Evolutionary conservation across 2,113 vertebrate genomes (phyloP).

Genomic region (Bagarius yarrelli): DNA sequence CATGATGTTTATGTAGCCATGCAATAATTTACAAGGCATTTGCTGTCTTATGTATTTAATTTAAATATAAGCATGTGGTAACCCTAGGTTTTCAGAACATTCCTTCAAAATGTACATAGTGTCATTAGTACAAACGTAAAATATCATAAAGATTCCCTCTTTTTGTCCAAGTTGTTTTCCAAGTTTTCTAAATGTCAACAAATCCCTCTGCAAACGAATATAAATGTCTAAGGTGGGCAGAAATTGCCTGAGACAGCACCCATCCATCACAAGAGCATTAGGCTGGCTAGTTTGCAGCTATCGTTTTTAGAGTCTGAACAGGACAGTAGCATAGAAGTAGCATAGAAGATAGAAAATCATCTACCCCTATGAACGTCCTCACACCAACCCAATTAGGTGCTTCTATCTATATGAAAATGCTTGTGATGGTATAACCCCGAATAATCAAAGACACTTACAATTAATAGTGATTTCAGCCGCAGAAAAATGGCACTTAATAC

Average conservation of each 20-base stretch:
- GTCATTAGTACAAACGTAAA: not conserved
- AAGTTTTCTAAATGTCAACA: not conserved
- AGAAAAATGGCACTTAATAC: not conserved
- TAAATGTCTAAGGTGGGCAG: conserved; percentile 58
- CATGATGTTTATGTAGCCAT: no score
- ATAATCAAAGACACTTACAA: not conserved
- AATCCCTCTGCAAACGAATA: conserved; percentile 36
- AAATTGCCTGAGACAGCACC: conserved; percentile 54
- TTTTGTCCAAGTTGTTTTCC: not conserved
- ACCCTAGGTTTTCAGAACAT: no score
- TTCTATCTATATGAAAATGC: conserved; percentile 63
- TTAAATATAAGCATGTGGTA: no score
- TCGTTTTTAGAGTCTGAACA: conserved; percentile 43
- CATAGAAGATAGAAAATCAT: conserved; percentile 28
- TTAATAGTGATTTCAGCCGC: not conserved
- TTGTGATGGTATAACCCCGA: not conserved
- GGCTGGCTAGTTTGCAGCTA: conserved; percentile 44
- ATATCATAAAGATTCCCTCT: not conserved
- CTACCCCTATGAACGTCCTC: not conserved
- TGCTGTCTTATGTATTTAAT: no score
- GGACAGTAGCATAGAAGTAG: conserved; percentile 56
- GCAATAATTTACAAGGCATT: no score
- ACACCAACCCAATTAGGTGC: conserved; percentile 62
- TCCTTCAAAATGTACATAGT: not conserved
- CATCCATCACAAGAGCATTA: conserved; percentile 60